Base-by-base conservation (phyloP, 2,888 invertebrate genomes). In the Meloe dianella region DNA sequence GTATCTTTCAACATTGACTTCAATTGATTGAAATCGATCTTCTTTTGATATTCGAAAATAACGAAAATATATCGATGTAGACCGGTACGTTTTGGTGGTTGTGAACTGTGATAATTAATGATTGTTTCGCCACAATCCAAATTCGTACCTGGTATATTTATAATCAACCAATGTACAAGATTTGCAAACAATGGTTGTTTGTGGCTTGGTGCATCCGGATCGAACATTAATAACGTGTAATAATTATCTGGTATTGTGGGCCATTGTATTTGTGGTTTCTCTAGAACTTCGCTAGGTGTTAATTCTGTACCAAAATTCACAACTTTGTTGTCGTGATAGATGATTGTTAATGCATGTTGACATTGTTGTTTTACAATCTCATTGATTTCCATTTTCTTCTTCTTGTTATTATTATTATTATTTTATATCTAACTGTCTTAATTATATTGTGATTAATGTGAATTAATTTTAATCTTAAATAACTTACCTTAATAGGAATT, bases 121-220 rank as follows among this genome's bases (percentile, higher is more conserved):
- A 92, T 81, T 17, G 86, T 85, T 79, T 92, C 90, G 35, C 92
- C 91, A 72, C 87, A 85, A 17, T 78, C 79, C 51, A 92, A 75
- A 71, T 91, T 86, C 65, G 83, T 84, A 22, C 89, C 91, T 14
- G 88, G 87, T 76, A 93, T 90, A 77, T 93, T 93, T 22, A 87
- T 91, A 17, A 93, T 87, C 3, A 92, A 83, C 93, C 93, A 93
- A 80, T 93, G 93, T 73, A 91, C 90, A 87, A 90, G 91, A 83
- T 92, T 92, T 20, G 91, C 58, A 17, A 67, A 71, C 22, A 56
- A 67, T 9, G 73, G 73, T 10, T 64, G 64, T 20, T 56, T 41
- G 56, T 69, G 66, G 51, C 71, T 70, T 3, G 68, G 68, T 5
- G 68, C 68, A 17, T 68, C 65, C 2, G 68, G 68, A 60, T 68